Conservation (phyloP, 1,140 invertebrate genomes). For the Zeugodacus cucurbitae region DNA sequence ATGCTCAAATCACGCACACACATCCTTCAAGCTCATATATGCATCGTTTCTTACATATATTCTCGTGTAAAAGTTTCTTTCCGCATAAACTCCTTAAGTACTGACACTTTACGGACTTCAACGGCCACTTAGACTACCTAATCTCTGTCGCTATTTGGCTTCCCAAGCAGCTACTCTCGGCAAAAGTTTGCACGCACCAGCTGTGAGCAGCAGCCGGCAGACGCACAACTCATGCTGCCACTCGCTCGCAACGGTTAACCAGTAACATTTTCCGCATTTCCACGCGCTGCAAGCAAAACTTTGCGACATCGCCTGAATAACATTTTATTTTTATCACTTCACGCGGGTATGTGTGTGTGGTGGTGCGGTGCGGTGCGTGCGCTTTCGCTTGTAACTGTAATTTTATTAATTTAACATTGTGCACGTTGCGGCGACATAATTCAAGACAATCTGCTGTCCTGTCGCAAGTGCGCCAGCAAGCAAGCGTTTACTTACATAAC, state of each 20-base stretch:
- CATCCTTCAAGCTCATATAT: not conserved
- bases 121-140: conserved; percentile 24
- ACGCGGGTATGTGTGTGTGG: not conserved
- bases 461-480: not conserved
- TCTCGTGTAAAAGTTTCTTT: not conserved
- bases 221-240: not conserved
- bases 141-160: conserved; percentile 22
- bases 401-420: conserved; percentile 38
- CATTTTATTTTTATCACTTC: too few species aligned
- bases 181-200: conserved; percentile 7
- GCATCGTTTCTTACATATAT: not conserved
- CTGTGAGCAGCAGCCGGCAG: not conserved
- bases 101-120: conserved; percentile 36
- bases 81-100: not conserved
- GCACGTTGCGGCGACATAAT: conserved; percentile 13
- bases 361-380: not conserved
- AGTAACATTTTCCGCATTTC: not conserved
- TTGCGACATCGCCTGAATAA: not conserved
- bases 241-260: not conserved
- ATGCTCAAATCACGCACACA: not conserved
- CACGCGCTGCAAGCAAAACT: not conserved
- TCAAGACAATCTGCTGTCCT: not conserved
- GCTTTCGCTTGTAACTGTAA: not conserved
- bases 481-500: not conserved
- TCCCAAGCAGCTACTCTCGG: not conserved